Evolutionary conservation across 2,888 invertebrate genomes (phyloP).

Genomic region (Phrixothrix hirtus): DNA sequence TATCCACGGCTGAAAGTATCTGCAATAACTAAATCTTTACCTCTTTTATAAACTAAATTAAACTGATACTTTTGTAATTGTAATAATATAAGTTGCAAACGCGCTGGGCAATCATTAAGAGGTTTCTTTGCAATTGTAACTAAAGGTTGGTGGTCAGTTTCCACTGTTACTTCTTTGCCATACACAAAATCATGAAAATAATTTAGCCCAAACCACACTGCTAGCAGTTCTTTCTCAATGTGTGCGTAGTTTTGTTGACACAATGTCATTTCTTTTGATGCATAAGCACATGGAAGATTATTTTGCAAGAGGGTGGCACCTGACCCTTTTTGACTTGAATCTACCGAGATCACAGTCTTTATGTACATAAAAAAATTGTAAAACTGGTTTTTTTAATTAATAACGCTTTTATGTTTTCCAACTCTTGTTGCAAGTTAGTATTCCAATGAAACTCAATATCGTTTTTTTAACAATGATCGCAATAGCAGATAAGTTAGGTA

Average conservation of each 20-base stretch:
- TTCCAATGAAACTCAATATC: not conserved
- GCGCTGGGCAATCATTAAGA: no score
- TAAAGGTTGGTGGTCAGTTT: constrained; percentile 32
- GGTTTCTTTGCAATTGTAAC: constrained; percentile 7
- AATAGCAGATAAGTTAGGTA: no score
- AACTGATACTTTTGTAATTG: constrained; percentile 2
- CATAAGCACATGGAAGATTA: constrained; percentile 45
- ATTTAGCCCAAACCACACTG: constrained; percentile 42
- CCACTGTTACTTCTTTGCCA: constrained; percentile 27
- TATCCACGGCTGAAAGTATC: not conserved
- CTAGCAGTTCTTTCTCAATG: constrained; percentile 45
- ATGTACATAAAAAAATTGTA: constrained; percentile 13
- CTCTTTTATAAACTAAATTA: not conserved
- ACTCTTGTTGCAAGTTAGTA: no score
- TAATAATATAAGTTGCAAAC: not conserved
- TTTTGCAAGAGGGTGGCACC: constrained; percentile 45
- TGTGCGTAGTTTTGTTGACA: constrained; percentile 41
- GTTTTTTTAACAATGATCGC: not conserved
- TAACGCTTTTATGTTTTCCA: not conserved
- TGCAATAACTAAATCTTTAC: no score
- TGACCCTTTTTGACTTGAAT: constrained; percentile 20
- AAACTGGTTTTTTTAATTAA: not conserved
- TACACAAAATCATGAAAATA: constrained; percentile 45
- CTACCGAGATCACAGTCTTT: constrained; percentile 9
- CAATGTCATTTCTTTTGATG: constrained; percentile 34